Conservation (phyloP, 2,113 vertebrate genomes). For the Corythoichthys haematopterus region DNA sequence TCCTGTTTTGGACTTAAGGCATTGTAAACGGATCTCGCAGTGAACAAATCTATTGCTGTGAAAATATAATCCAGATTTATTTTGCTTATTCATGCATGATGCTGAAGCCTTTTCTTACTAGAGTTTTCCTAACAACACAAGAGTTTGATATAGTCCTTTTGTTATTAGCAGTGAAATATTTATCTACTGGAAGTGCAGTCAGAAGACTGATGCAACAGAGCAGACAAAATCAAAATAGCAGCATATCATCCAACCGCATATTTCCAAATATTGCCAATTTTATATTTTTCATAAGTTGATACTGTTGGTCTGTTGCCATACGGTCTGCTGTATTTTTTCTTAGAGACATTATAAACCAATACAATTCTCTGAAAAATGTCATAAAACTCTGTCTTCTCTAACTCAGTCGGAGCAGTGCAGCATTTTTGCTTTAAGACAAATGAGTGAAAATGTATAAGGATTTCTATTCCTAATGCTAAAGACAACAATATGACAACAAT, state of each 20-base stretch:
- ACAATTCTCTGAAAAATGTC: too few species aligned
- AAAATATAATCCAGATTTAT: neutral
- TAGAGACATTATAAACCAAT: too few species aligned
- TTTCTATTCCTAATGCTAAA: too few species aligned
- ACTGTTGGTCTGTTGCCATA: neutral
- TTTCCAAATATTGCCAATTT: neutral
- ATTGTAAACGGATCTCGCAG: conserved; percentile 24
- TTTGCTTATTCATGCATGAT: neutral
- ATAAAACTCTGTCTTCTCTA: neutral
- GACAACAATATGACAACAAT: too few species aligned
- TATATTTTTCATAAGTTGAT: neutral
- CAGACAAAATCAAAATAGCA: neutral
- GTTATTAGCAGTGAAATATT: neutral
- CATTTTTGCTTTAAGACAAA: neutral
- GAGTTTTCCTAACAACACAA: neutral
- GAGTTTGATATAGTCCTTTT: neutral
- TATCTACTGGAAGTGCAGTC: neutral
- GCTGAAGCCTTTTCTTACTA: neutral
- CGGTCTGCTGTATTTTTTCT: too few species aligned
- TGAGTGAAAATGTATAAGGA: too few species aligned
- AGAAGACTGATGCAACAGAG: neutral
- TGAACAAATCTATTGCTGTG: neutral
- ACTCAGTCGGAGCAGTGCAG: too few species aligned
- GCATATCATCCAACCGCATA: neutral
- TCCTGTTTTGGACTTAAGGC: conserved; percentile 26